phyloP scores from a whole-genome alignment of 1,140 invertebrate species.

The Drosophila pandora region DNA sequence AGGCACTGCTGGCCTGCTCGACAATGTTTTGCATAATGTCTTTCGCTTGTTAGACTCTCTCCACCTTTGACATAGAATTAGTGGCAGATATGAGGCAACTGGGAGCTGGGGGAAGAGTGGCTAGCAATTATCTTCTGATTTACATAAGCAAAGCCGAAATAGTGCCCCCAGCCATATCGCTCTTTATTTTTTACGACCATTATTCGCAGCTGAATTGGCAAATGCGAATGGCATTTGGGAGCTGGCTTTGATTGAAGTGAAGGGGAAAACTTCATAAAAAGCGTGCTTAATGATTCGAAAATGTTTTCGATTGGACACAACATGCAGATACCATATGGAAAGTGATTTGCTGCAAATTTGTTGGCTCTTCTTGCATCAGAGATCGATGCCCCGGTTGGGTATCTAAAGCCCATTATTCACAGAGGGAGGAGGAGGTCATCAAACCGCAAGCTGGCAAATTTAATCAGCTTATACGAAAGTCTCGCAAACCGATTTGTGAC shows the following conservation, averaged over 20 bases:
- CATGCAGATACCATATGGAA: slow-evolving; percentile 22
- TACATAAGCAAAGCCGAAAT: slow-evolving; percentile 66
- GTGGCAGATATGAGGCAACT: slow-evolving; percentile 67
- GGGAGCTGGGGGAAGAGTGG: slow-evolving; percentile 21
- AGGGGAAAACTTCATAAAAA: slow-evolving; percentile 62
- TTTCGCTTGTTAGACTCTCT: slow-evolving; percentile 11
- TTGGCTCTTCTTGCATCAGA: slow-evolving; percentile 27
- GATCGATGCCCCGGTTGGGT: slow-evolving; percentile 13
- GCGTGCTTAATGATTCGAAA: slow-evolving; percentile 56
- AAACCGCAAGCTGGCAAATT: slow-evolving; percentile 60
- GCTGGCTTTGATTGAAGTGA: slow-evolving; percentile 59
- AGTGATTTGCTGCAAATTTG: slow-evolving; percentile 12
- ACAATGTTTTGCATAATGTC: slow-evolving; percentile 64
- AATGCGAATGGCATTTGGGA: slow-evolving; percentile 32
- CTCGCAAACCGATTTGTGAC: slow-evolving; percentile 56
- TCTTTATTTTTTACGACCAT: slow-evolving; percentile 17
- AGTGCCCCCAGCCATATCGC: slow-evolving; percentile 16
- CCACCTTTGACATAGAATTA: slow-evolving; percentile 58
- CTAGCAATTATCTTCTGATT: slow-evolving; percentile 57
- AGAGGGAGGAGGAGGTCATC: slow-evolving; percentile 68
- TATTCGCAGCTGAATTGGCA: slow-evolving; percentile 38
- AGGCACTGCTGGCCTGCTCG: slow-evolving; percentile 38
- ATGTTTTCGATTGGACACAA: slow-evolving; percentile 38
- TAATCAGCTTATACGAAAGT: slow-evolving; percentile 62
- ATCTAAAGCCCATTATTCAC: slow-evolving; percentile 23